These are phyloP conservation scores for Thinocorus orbignyianus DNA, from an alignment of 2,113 vertebrate genomes.

Conservation along the genomic window DNA sequence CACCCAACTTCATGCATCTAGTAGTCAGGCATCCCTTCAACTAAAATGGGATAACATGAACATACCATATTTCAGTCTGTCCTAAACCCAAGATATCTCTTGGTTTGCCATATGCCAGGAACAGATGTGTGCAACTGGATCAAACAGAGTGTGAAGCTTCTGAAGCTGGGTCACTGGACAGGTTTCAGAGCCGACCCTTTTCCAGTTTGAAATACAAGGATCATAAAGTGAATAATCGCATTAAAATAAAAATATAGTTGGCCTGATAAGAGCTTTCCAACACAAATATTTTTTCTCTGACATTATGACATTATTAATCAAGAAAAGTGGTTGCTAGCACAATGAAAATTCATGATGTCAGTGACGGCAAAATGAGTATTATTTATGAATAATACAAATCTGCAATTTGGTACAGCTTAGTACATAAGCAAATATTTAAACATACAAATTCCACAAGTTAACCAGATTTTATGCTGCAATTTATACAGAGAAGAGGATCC, in stretches of 20 bases:
- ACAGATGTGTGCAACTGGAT: neutral
- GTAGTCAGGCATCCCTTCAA: neutral
- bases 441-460: neutral
- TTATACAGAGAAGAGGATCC: neutral
- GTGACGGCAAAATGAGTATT: neutral
- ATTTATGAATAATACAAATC: neutral
- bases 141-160: neutral
- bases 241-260: neutral
- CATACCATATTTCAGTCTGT: neutral
- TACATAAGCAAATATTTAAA: neutral
- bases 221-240: accelerated
- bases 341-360: neutral
- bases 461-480: neutral
- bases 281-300: neutral
- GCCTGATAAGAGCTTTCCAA: neutral
- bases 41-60: neutral
- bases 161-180: neutral
- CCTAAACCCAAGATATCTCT: neutral
- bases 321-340: neutral
- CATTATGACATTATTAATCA: neutral
- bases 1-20: neutral
- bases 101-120: neutral
- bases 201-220: neutral
- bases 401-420: neutral
- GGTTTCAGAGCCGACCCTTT: neutral